These are phyloP conservation scores for Chondrosia reniformis DNA, from an alignment of 37 sponge, comb jelly and placozoan species.

Conservation along the genomic window DNA sequence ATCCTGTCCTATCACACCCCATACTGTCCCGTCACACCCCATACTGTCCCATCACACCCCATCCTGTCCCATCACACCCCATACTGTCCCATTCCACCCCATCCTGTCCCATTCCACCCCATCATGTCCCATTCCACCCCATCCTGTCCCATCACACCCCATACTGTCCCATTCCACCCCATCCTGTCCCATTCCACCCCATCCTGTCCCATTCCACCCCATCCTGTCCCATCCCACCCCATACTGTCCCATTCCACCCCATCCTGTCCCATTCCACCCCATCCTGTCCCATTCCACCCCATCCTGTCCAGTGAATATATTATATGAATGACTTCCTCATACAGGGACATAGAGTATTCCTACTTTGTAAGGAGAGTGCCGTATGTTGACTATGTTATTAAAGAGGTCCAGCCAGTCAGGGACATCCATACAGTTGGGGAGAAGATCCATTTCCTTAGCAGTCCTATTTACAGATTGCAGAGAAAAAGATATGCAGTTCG, in stretches of 20 bases:
- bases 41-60: neutral
- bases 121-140: neutral
- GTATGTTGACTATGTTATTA: slow-evolving; percentile 55
- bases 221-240: neutral
- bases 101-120: neutral
- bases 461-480: slow-evolving; percentile 44
- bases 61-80: neutral
- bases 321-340: neutral
- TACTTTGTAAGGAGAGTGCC: slow-evolving; percentile 60
- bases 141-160: neutral
- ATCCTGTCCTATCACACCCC: neutral
- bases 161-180: neutral
- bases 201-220: neutral
- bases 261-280: neutral
- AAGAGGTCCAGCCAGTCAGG: slow-evolving; percentile 38
- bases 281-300: slow-evolving; percentile 2
- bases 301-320: neutral
- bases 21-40: neutral
- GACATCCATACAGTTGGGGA: neutral
- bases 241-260: neutral
- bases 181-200: neutral
- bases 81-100: neutral
- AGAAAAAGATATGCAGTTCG: slow-evolving; percentile 71
- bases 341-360: slow-evolving; percentile 51
- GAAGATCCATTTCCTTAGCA: neutral